Evolutionary conservation across 92 coral and sea anemone genomes (phyloP).

Genomic region (Parazoanthus darwini): DNA sequence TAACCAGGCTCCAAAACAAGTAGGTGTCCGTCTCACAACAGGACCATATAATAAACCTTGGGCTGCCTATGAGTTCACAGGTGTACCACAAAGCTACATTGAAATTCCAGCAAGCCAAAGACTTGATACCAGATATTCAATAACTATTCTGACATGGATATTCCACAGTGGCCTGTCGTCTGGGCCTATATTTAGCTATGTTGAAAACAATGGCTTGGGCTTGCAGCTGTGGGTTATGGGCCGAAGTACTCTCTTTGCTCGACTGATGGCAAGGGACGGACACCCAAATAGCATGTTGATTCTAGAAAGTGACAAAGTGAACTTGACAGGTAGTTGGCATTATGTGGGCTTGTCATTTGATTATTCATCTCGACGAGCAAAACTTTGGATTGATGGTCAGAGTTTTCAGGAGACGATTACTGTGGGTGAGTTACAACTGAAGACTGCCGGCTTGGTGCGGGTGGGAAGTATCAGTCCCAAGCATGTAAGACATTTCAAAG

Average conservation of each 20-base stretch:
- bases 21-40: slow-evolving; percentile 50
- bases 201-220: slow-evolving; percentile 47
- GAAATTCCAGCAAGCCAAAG: slow-evolving; percentile 61
- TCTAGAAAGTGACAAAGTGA: slow-evolving; percentile 46
- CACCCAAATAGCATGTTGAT: background rate
- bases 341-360: slow-evolving; percentile 69
- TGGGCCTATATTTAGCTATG: slow-evolving; percentile 66
- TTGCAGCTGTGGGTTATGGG: slow-evolving; percentile 65
- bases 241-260: slow-evolving; percentile 45
- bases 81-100: slow-evolving; percentile 63
- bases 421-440: slow-evolving; percentile 53
- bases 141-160: slow-evolving; percentile 73
- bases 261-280: slow-evolving; percentile 53
- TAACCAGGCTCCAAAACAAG: slow-evolving; percentile 55
- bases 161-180: slow-evolving; percentile 57
- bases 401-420: slow-evolving; percentile 39
- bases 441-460: slow-evolving; percentile 57
- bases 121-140: slow-evolving; percentile 61
- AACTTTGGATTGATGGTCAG: slow-evolving; percentile 69
- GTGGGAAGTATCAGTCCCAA: slow-evolving; percentile 59
- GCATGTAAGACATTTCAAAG: slow-evolving; percentile 59
- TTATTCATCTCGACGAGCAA: slow-evolving; percentile 56
- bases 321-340: slow-evolving; percentile 60
- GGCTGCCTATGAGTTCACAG: slow-evolving; percentile 72
- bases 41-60: slow-evolving; percentile 54